Evolutionary conservation across 2,888 invertebrate genomes (phyloP).

Genomic region (Dascillus cervinus): DNA sequence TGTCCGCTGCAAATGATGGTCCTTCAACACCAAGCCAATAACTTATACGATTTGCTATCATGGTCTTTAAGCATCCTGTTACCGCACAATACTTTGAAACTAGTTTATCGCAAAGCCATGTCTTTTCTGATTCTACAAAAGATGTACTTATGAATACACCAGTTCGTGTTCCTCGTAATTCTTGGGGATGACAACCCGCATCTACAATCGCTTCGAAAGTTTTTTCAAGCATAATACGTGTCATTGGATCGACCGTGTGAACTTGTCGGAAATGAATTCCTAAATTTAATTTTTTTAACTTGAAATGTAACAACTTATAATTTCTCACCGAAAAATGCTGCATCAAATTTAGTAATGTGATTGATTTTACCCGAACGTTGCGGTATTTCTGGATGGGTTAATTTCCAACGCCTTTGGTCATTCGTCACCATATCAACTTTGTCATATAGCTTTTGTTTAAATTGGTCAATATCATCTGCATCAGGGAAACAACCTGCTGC

Average conservation of each 20-base stretch:
- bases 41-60: slow-evolving; percentile 87
- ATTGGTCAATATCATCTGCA: slow-evolving; percentile 63
- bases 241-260: slow-evolving; percentile 49
- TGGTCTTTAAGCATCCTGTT: slow-evolving; percentile 57
- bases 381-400: slow-evolving; percentile 51
- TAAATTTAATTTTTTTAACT: slow-evolving; percentile 4
- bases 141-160: slow-evolving; percentile 74
- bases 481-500: slow-evolving; percentile 70
- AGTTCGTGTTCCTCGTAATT: slow-evolving; percentile 61
- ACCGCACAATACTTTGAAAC: slow-evolving; percentile 36
- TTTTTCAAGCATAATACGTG: slow-evolving; percentile 51
- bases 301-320: too few relatives aligned
- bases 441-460: slow-evolving; percentile 62
- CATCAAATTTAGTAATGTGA: slow-evolving; percentile 47
- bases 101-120: slow-evolving; percentile 50
- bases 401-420: slow-evolving; percentile 68
- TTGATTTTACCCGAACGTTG: slow-evolving; percentile 59
- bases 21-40: slow-evolving; percentile 83
- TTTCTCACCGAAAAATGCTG: slow-evolving; percentile 48
- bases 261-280: slow-evolving; percentile 60
- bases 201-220: slow-evolving; percentile 53
- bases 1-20: slow-evolving; percentile 82
- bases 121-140: slow-evolving; percentile 69
- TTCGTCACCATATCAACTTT: slow-evolving; percentile 80
- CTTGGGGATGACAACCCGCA: slow-evolving; percentile 57